These are phyloP conservation scores for Heteromurus nitidus DNA, from an alignment of 2,888 invertebrate genomes.

Conservation along the genomic window DNA sequence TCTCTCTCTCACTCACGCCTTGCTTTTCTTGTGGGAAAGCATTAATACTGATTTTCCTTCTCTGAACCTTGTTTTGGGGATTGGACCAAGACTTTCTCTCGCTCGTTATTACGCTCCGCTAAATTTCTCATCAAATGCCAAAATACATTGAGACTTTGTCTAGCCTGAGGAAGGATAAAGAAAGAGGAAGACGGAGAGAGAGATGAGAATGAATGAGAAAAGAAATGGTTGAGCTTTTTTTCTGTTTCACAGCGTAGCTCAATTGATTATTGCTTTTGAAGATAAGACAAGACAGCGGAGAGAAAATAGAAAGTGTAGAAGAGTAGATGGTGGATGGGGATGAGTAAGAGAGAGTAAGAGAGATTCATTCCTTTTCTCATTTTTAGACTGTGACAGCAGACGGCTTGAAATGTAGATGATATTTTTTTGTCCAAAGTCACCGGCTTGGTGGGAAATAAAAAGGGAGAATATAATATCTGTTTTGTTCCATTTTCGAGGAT, in stretches of 20 bases:
- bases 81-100: too few relatives aligned
- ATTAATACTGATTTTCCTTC: not conserved
- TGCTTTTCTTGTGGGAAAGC: not conserved
- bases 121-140: too few relatives aligned
- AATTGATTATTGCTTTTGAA: constrained; percentile 10
- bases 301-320: not conserved
- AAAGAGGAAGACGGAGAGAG: too few relatives aligned
- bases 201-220: not conserved
- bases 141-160: not conserved
- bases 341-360: too few relatives aligned
- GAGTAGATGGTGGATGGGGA: too few relatives aligned
- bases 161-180: too few relatives aligned
- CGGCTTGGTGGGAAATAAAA: not conserved
- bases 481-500: too few relatives aligned
- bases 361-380: not conserved
- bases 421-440: not conserved
- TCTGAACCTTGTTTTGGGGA: not conserved
- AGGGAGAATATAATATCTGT: too few relatives aligned
- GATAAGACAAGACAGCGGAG: constrained; percentile 1
- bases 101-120: too few relatives aligned
- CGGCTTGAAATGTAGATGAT: too few relatives aligned
- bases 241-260: not conserved
- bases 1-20: too few relatives aligned
- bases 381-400: not conserved
- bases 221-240: not conserved